These are phyloP conservation scores for Pachyrhynchus sulphureomaculatus DNA, from an alignment of 1,140 invertebrate species.

Conservation along the genomic window DNA sequence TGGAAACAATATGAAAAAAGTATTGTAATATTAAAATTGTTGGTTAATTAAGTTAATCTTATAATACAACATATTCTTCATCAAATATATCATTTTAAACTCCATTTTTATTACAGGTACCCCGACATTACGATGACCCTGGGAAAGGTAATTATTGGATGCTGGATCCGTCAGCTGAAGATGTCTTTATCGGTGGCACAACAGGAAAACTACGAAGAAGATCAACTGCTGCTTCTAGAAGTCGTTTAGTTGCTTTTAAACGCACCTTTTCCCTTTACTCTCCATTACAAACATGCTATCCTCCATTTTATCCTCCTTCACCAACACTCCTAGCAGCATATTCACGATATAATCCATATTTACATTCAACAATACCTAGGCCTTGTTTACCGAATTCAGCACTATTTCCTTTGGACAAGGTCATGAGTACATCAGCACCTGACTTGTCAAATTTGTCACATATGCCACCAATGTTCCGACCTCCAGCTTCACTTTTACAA, in stretches of 20 bases:
- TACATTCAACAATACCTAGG: constrained; percentile 32
- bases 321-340: constrained; percentile 34
- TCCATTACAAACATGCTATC: constrained; percentile 49
- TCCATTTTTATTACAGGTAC: constrained; percentile 60
- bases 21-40: no score
- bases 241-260: constrained; percentile 85
- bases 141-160: constrained; percentile 97
- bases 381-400: constrained; percentile 33
- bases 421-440: constrained; percentile 25
- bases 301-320: constrained; percentile 35
- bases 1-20: no score
- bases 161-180: constrained; percentile 91
- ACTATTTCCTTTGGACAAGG: constrained; percentile 27
- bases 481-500: constrained; percentile 39
- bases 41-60: no score
- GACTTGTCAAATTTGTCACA: constrained; percentile 32
- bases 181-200: constrained; percentile 96
- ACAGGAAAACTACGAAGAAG: constrained; percentile 90
- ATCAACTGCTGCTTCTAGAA: constrained; percentile 83
- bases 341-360: constrained; percentile 46
- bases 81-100: no score
- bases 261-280: constrained; percentile 58
- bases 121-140: constrained; percentile 90
- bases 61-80: no score
- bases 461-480: constrained; percentile 30